Base-by-base conservation (phyloP, 2,113 vertebrate species). In the Astur gentilis region DNA sequence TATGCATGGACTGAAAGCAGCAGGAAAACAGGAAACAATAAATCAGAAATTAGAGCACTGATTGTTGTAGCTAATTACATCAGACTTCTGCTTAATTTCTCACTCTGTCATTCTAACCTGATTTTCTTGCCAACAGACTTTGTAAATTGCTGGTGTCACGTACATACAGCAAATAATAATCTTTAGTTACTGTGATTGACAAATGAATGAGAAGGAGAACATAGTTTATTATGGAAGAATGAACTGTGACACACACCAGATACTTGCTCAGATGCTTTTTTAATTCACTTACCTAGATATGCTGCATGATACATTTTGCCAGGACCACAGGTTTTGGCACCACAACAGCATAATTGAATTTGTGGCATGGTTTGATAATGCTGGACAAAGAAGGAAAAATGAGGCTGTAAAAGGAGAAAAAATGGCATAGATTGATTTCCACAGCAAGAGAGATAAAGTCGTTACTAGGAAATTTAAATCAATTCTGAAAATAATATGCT, bases 1-100 rank as follows among this genome's bases (percentile, higher is more conserved):
- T 99, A 98, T 97, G 95, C 97, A 97, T 96, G 97, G 98, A 95
- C 83, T 82, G 98, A 98, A 97, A 95, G 96, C 97, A 98, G 98
- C 98, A 98, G 98, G 98, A 98, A 98, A 98, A 98, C 99, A 99
- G 99, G 99, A 99, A 99, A 98, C 98, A 98, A 99, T 99, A 99
- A 99, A 99, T 99, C 99, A 99, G 98, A 99, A 98, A 98, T 98
- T 98, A 98, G 98, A 98, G 97, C 97, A 98, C 98, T 98, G 99
- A 99, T 99, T 99, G 98, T 98, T 98, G 97, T 94, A 98, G 98
- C 98, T 99, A 99, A 99, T 99, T 99, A 98, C 98, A 99, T 99
- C 99, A 99, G 97, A 98, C 98, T 98, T 98, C 98, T 98, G 98
- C 97, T 98, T 98, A 98, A 98, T 98, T 98, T 98, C 98, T 99